Evolutionary conservation across 2,113 vertebrate genomes (phyloP).

Genomic region (Nipponia nippon): DNA sequence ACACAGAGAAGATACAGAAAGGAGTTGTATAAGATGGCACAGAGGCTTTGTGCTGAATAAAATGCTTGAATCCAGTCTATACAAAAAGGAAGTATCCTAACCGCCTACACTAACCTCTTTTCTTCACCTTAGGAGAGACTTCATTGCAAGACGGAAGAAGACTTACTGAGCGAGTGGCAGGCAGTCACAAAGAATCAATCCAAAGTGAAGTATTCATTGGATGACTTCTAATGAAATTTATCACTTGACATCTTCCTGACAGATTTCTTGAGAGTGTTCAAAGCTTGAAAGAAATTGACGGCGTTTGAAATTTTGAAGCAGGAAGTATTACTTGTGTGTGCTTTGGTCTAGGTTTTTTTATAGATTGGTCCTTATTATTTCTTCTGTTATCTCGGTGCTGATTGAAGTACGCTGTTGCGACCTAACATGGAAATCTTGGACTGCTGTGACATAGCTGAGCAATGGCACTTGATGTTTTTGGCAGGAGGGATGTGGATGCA

Average conservation of each 20-base stretch:
- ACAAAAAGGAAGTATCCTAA: not conserved
- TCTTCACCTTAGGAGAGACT: not conserved
- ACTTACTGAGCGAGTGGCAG: not conserved
- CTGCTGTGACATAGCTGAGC: not conserved
- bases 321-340: not conserved
- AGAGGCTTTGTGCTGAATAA: not conserved
- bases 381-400: not conserved
- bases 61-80: not conserved
- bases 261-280: not conserved
- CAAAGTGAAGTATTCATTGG: not conserved
- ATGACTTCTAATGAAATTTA: not conserved
- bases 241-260: not conserved
- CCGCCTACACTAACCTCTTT: not conserved
- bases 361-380: not conserved
- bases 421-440: not conserved
- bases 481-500: not conserved
- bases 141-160: not conserved
- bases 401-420: not conserved
- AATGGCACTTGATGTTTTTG: not conserved
- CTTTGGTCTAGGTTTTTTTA: not conserved
- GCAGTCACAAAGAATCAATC: not conserved
- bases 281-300: not conserved
- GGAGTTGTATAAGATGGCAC: not conserved
- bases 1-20: not conserved
- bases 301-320: not conserved